A percentile compares a stretch with the other conserved stretches of the same genome.
Conservation (phyloP, 2,113 vertebrate genomes). For the Triplophysa tibetana region DNA sequence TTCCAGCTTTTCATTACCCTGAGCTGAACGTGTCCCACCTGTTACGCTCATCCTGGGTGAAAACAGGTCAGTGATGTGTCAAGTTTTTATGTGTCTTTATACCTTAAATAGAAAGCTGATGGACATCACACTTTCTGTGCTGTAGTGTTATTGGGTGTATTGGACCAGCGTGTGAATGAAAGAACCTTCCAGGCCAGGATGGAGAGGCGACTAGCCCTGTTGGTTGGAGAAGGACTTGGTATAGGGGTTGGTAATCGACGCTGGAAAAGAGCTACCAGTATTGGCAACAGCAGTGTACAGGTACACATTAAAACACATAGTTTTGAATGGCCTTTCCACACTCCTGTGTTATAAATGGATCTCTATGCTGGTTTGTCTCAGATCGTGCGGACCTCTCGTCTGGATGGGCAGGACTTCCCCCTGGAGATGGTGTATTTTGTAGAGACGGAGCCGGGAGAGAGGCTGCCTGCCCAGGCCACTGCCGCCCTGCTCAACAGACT, state of each 20-base stretch:
- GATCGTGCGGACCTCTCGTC: slow-evolving; percentile 86
- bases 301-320: slow-evolving; percentile 65
- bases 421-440: slow-evolving; percentile 93
- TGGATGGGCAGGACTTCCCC: slow-evolving; percentile 79
- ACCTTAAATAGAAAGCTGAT: neutral
- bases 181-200: slow-evolving; percentile 91
- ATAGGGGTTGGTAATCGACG: slow-evolving; percentile 71
- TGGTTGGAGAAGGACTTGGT: slow-evolving; percentile 84
- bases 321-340: neutral
- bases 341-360: neutral
- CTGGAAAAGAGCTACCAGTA: slow-evolving; percentile 84
- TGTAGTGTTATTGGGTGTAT: slow-evolving; percentile 81
- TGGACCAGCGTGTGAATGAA: slow-evolving; percentile 82
- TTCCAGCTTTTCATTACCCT: slow-evolving; percentile 89
- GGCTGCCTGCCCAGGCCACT: slow-evolving; percentile 81
- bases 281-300: slow-evolving; percentile 88
- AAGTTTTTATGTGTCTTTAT: slow-evolving; percentile 19
- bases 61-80: slow-evolving; percentile 81
- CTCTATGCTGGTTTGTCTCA: slow-evolving; percentile 57
- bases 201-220: slow-evolving; percentile 88
- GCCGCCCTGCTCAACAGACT: slow-evolving; percentile 87
- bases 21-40: slow-evolving; percentile 89
- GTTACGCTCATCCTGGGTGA: slow-evolving; percentile 92
- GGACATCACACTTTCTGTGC: neutral
- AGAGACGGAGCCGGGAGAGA: slow-evolving; percentile 84